Evolutionary conservation across 2,888 invertebrate genomes (phyloP).

Genomic region (Cerastis rubricosa): DNA sequence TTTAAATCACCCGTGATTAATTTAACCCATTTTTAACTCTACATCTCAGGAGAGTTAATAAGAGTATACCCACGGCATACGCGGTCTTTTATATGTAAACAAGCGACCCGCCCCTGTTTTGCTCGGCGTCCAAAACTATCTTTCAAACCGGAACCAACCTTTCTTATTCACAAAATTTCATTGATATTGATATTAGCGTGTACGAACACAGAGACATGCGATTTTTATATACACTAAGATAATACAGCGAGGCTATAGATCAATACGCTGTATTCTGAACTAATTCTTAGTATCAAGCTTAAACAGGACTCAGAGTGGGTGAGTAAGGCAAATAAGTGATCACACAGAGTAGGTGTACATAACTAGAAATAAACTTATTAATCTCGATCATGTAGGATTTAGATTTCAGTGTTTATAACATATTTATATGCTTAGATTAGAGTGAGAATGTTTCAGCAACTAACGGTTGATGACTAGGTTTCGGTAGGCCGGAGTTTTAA

Average conservation of each 20-base stretch:
- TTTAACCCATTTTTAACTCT: constrained; percentile 13
- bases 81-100: background rate
- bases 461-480: constrained; percentile 60
- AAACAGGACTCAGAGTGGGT: constrained; percentile 34
- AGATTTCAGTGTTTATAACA: constrained; percentile 4
- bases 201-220: background rate
- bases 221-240: background rate
- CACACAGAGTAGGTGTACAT: constrained; percentile 31
- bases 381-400: constrained; percentile 6
- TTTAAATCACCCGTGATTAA: background rate
- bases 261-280: constrained; percentile 3
- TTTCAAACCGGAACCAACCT: background rate
- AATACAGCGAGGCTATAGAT: background rate
- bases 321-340: constrained; percentile 32
- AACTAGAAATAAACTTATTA: constrained; percentile 27
- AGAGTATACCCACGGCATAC: background rate
- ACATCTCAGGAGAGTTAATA: background rate
- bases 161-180: background rate
- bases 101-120: background rate
- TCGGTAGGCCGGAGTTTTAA: constrained; percentile 46
- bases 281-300: background rate
- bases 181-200: background rate
- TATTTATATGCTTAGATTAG: constrained; percentile 5
- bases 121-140: background rate
- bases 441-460: constrained; percentile 28